Evolutionary conservation across 2,888 invertebrate species (phyloP).

Genomic region (Lithosia quadra): DNA sequence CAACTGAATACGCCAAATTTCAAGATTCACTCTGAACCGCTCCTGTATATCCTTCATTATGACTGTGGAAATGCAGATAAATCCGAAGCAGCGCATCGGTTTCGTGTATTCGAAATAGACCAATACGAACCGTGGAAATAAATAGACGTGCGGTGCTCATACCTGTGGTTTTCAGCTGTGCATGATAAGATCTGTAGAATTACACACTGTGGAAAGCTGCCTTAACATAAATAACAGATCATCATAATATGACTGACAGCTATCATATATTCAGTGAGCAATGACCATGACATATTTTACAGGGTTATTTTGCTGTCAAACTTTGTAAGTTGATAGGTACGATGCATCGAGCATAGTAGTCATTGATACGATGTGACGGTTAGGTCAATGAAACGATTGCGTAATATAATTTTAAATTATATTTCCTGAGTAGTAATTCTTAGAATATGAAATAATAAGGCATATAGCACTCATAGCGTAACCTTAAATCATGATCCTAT

Average conservation of each 20-base stretch:
- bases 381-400: not conserved
- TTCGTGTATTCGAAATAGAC: not conserved
- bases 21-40: too few species aligned
- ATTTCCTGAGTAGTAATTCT: too few species aligned
- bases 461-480: too few species aligned
- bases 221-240: not conserved
- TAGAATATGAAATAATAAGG: too few species aligned
- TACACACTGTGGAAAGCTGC: not conserved
- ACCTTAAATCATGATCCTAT: too few species aligned
- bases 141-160: not conserved
- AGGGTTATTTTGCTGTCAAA: not conserved
- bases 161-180: not conserved
- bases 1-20: too few species aligned
- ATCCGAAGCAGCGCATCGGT: too few species aligned
- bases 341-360: too few species aligned
- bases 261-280: not conserved
- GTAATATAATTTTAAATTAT: too few species aligned
- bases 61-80: too few species aligned
- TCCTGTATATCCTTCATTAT: too few species aligned
- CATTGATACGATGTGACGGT: not conserved
- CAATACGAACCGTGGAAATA: not conserved
- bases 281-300: not conserved
- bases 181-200: constrained; percentile 16
- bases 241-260: not conserved
- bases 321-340: too few species aligned